These are phyloP conservation scores for Suricata suricatta DNA, from an alignment of 2,113 vertebrate genomes.

Conservation along the genomic window DNA sequence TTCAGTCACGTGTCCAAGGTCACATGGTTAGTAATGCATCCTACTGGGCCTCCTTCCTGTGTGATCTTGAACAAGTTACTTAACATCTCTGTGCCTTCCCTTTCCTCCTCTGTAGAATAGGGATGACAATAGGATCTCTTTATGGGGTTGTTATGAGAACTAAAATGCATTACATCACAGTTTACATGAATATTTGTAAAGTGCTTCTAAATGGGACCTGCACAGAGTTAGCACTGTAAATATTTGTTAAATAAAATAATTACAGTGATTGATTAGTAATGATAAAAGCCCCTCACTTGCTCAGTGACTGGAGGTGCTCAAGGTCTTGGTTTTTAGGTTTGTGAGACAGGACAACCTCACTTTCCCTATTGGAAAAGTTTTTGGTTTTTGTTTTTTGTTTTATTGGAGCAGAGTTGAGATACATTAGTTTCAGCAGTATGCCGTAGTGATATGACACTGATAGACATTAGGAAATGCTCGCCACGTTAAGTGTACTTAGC, in stretches of 20 bases:
- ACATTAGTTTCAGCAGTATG: neutral
- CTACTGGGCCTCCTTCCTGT: neutral
- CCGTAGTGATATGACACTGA: neutral
- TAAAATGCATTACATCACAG: neutral
- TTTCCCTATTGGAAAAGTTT: neutral
- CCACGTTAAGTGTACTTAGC: neutral
- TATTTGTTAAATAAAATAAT: neutral
- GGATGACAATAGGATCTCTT: neutral
- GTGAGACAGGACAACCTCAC: neutral
- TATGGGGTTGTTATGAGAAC: neutral
- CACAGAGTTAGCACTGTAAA: fast-evolving
- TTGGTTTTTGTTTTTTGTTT: neutral
- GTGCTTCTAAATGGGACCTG: neutral
- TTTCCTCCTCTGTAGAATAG: neutral
- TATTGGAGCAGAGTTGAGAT: neutral
- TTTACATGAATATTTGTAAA: neutral
- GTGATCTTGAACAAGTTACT: neutral
- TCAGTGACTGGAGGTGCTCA: neutral
- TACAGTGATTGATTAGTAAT: neutral
- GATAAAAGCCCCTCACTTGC: fast-evolving
- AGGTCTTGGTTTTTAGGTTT: neutral
- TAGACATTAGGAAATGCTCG: neutral
- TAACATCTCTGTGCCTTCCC: neutral
- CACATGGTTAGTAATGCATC: neutral
- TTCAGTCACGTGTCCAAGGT: neutral